Percentiles rank a stretch among this genome's conserved stretches.
Conservation (phyloP, 2,113 vertebrate genomes). For the Chamaetylas fuelleborni region DNA sequence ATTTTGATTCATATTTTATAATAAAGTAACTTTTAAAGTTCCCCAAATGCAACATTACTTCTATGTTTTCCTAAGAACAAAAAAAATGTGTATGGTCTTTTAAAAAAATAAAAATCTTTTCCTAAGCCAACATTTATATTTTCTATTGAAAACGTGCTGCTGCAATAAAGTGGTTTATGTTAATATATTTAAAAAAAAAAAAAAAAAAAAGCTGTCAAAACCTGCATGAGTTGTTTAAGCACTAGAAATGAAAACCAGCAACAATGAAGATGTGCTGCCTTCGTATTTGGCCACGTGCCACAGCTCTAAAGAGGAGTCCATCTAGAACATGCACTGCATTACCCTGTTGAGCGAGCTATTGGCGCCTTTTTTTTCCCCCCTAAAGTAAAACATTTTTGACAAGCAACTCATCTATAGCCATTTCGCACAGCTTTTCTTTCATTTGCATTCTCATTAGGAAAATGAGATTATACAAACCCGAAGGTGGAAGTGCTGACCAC, state of each 20-base stretch:
- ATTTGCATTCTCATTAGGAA: slow-evolving; percentile 90
- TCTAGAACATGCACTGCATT: slow-evolving; percentile 55
- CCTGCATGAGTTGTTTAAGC: slow-evolving; percentile 73
- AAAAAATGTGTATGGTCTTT: background rate
- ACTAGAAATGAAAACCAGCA: slow-evolving; percentile 66
- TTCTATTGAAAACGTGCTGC: background rate
- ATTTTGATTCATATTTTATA: slow-evolving; percentile 46
- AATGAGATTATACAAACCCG: slow-evolving; percentile 78
- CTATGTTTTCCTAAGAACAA: background rate
- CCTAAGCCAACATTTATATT: background rate
- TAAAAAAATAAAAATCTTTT: background rate
- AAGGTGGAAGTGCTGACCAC: slow-evolving; percentile 68
- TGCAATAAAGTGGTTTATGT: slow-evolving; percentile 39
- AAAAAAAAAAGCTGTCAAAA: slow-evolving; percentile 69
- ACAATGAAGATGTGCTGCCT: slow-evolving; percentile 77
- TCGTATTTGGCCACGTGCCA: slow-evolving; percentile 78
- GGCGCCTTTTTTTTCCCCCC: background rate
- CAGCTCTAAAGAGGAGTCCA: slow-evolving; percentile 67
- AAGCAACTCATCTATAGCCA: slow-evolving; percentile 78
- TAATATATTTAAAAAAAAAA: slow-evolving; percentile 50
- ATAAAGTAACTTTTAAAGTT: slow-evolving; percentile 29
- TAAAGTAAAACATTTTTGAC: slow-evolving; percentile 84
- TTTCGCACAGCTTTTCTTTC: slow-evolving; percentile 84
- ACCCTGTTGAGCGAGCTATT: slow-evolving; percentile 19
- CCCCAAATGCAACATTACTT: background rate